phyloP scores from a whole-genome alignment of 2,888 invertebrate species.

The Papilio gigon region DNA sequence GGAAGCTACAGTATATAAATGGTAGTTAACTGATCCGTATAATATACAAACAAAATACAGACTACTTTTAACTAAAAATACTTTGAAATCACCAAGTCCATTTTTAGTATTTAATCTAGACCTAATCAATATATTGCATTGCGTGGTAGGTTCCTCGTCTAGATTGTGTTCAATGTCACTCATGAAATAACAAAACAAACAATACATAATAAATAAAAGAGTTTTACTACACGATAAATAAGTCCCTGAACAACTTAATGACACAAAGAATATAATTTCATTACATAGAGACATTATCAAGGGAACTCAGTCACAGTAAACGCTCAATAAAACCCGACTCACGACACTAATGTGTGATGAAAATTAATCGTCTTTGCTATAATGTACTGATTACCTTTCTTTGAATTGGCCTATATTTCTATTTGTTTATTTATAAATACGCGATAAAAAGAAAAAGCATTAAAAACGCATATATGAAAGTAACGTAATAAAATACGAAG shows the following conservation, averaged over 20 bases:
- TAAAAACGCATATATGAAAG: too few species aligned
- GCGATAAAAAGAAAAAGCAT: background rate
- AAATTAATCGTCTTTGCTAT: conserved; percentile 23
- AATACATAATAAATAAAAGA: conserved; percentile 15
- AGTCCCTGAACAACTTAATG: background rate
- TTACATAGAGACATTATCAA: conserved; percentile 19
- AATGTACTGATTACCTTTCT: conserved; percentile 16
- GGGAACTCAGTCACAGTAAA: conserved; percentile 13
- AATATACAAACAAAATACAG: background rate
- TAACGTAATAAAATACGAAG: too few species aligned
- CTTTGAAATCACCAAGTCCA: background rate
- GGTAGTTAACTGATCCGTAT: background rate
- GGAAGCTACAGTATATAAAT: background rate
- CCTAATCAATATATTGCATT: background rate
- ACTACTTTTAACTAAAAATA: background rate
- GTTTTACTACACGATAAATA: conserved; percentile 15
- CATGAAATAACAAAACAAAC: conserved; percentile 1
- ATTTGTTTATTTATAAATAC: background rate
- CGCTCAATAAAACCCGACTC: conserved; percentile 7
- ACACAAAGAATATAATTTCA: conserved; percentile 22
- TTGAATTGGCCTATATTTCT: background rate
- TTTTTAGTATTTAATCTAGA: background rate
- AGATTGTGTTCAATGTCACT: background rate
- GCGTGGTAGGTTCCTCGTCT: background rate
- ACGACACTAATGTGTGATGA: conserved; percentile 28